Evolutionary conservation across 2,113 vertebrate species (phyloP).

Genomic region (Menura novaehollandiae): DNA sequence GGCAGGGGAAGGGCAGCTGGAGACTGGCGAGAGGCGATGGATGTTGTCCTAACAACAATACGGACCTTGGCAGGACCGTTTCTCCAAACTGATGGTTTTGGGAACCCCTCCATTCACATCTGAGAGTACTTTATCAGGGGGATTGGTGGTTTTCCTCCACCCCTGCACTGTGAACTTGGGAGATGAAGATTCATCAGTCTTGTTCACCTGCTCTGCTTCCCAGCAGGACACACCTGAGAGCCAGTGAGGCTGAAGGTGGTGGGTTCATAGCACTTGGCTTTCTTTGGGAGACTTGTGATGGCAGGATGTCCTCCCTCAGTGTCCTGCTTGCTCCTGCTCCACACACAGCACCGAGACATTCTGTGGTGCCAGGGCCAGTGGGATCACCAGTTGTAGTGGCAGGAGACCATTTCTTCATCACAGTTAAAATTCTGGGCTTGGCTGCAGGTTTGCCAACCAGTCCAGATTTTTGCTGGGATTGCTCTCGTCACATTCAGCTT

Average conservation of each 20-base stretch:
- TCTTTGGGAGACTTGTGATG: not conserved
- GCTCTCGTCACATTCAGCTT: not conserved
- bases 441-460: not conserved
- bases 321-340: not conserved
- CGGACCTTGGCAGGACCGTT: fast-evolving
- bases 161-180: fast-evolving
- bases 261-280: not conserved
- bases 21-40: not conserved
- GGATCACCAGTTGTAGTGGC: not conserved
- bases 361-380: not conserved
- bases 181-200: not conserved
- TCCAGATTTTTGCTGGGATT: not conserved
- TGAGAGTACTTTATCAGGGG: not conserved
- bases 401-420: not conserved
- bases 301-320: not conserved
- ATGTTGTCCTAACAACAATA: not conserved
- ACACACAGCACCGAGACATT: not conserved
- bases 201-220: not conserved
- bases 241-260: not conserved
- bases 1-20: not conserved
- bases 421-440: not conserved
- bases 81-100: not conserved
- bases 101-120: not conserved
- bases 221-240: not conserved
- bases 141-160: not conserved